These are phyloP conservation scores for Phainopepla nitens DNA, from an alignment of 2,113 vertebrate genomes.

Conservation along the genomic window DNA sequence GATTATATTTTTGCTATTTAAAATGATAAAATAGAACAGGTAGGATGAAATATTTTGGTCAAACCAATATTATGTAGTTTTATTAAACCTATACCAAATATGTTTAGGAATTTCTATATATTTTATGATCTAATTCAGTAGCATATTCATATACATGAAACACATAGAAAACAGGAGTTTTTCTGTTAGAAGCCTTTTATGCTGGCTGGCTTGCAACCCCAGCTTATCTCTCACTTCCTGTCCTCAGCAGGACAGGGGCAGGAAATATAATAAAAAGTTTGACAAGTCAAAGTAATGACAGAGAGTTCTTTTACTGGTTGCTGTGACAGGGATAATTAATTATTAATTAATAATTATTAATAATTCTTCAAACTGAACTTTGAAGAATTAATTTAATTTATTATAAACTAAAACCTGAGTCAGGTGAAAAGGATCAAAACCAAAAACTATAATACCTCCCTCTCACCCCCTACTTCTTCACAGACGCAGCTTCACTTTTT, in stretches of 20 bases:
- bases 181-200: neutral
- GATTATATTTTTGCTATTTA: neutral
- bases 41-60: neutral
- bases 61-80: neutral
- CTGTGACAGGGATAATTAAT: neutral
- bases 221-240: accelerated
- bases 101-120: neutral
- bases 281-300: neutral
- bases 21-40: neutral
- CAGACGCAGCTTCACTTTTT: neutral
- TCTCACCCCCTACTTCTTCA: accelerated
- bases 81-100: neutral
- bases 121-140: neutral
- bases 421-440: neutral
- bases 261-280: neutral
- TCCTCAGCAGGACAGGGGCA: neutral
- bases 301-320: neutral
- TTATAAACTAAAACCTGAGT: neutral
- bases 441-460: neutral
- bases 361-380: neutral
- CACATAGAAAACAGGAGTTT: neutral
- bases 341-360: no score
- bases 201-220: accelerated
- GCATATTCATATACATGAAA: neutral
- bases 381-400: neutral